Base-by-base conservation (phyloP, 2,888 invertebrate species). In the Zele albiditarsus region DNA sequence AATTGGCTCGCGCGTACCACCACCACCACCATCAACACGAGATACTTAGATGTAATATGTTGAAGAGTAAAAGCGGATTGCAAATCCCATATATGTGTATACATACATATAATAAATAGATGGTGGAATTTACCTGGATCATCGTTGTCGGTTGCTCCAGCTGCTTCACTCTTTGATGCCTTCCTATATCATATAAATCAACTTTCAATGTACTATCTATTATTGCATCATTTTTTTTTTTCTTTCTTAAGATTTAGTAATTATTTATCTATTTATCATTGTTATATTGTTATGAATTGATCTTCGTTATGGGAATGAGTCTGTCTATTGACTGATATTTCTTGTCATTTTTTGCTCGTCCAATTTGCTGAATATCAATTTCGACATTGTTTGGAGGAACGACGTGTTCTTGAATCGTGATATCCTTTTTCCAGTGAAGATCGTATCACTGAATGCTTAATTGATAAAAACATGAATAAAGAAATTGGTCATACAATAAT, bases 241-340 rank as follows among this genome's bases (percentile, higher is more conserved):
- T 53, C 0, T 53, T 53, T 53, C 4, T 23, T n/a, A n/a, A n/a
- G n/a, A 53, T 53, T 53, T 53, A 53, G 20, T 14, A 27, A 27
- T 28, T 27, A 60, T 60, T 27, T 27, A 62, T 27, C 14, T 62
- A 62, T 62, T 31, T 62, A n/a, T n/a, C n/a, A n/a, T n/a, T n/a
- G n/a, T n/a, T n/a, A n/a, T n/a, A n/a, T n/a, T n/a, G n/a, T n/a
- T n/a, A n/a, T n/a, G n/a, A n/a, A n/a, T n/a, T n/a, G n/a, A n/a
- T n/a, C n/a, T n/a, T n/a, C n/a, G n/a, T n/a, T n/a, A n/a, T n/a
- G n/a, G n/a, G n/a, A n/a, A n/a, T n/a, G n/a, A n/a, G n/a, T n/a
- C n/a, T n/a, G n/a, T n/a, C n/a, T n/a, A n/a, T n/a, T n/a, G n/a
- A n/a, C n/a, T n/a, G n/a, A n/a, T n/a, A n/a, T n/a, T n/a, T n/a